Evolutionary conservation across 2,113 vertebrate genomes (phyloP).

Genomic region (Tachycineta bicolor): DNA sequence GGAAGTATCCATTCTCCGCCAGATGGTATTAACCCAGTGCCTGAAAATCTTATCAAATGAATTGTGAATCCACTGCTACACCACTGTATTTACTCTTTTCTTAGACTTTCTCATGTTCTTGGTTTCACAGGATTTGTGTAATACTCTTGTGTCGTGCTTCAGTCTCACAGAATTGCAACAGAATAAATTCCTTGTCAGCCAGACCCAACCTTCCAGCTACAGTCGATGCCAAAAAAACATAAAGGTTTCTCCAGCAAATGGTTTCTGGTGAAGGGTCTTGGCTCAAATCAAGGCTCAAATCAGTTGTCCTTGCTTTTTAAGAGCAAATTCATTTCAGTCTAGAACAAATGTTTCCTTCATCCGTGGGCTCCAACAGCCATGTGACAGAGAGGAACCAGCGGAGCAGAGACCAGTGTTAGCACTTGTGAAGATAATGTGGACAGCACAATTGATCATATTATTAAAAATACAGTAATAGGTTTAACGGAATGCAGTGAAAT

Average conservation of each 20-base stretch:
- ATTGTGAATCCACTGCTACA: neutral
- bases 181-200: neutral
- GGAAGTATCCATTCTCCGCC: neutral
- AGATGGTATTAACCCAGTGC: neutral
- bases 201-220: neutral
- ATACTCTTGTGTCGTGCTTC: neutral
- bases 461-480: neutral
- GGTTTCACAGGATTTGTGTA: neutral
- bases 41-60: neutral
- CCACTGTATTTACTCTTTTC: neutral
- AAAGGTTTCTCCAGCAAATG: neutral
- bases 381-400: neutral
- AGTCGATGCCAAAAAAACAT: neutral
- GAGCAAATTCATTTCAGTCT: neutral
- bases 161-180: neutral
- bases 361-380: neutral
- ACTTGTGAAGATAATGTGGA: neutral
- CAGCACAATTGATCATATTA: neutral
- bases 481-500: neutral
- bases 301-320: neutral
- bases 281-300: neutral
- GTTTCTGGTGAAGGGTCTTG: neutral
- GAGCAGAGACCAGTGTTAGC: neutral
- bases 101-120: neutral
- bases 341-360: neutral